These are phyloP conservation scores for Xenus cinereus DNA, from an alignment of 2,113 vertebrate species.

Conservation along the genomic window DNA sequence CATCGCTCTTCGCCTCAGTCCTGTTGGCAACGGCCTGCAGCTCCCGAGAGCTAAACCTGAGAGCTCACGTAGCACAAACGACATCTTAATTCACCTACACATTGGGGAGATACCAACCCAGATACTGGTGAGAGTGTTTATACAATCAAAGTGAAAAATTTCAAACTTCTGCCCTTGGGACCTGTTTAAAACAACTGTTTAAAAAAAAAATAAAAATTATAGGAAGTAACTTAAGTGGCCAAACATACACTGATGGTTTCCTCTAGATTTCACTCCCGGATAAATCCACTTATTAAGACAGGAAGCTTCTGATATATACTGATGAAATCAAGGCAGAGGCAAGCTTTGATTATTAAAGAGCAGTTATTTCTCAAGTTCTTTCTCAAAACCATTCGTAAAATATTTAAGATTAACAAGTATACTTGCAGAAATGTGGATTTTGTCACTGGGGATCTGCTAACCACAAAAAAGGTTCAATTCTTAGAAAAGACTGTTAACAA, in stretches of 20 bases:
- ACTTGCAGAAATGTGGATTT: constrained; percentile 30
- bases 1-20: background rate
- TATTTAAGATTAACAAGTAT: constrained; percentile 8
- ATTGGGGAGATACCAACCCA: background rate
- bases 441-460: constrained; percentile 15
- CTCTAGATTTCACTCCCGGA: background rate
- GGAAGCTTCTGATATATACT: background rate
- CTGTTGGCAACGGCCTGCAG: background rate
- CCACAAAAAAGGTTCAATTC: background rate
- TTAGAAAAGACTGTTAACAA: background rate
- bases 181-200: background rate
- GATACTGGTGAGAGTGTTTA: background rate
- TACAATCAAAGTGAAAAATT: background rate
- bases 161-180: background rate
- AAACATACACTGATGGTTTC: background rate
- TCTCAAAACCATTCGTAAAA: constrained; percentile 7
- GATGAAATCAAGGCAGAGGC: background rate
- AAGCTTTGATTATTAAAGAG: background rate
- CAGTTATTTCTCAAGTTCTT: constrained; percentile 11
- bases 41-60: background rate
- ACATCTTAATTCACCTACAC: background rate
- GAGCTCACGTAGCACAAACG: background rate
- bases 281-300: background rate
- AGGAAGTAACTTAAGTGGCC: background rate
- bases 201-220: background rate